Evolutionary conservation across 1,140 invertebrate species (phyloP), one percentile per base, ranked within the genome.

Genomic region (Myzus persicae): DNA sequence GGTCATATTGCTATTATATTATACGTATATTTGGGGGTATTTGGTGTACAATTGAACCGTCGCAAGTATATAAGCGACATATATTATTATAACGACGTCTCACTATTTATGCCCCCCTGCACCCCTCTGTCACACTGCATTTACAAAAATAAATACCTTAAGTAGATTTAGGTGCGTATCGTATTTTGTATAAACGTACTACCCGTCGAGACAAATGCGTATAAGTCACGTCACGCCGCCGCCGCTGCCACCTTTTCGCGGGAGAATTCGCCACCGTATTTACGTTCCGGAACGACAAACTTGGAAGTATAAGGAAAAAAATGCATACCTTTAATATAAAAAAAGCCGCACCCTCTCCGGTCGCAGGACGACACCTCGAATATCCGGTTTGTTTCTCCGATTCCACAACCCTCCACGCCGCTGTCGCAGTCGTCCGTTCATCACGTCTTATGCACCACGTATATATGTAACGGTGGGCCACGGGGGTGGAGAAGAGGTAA

Each of bases 341-440:
- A 91, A 46, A 82, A 44, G 46, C 40, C 40, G 31, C 67, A 31
- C 91, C 91, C 44, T 48, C n/a, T 31, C 40, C 40, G 84, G 40
- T 26, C 24, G 82, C 42, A 84, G 67, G 59, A 93, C 46, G 91
- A 93, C 81, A 93, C 91, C 46, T 93, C 44, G 81, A 93, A 93
- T 93, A 93, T 93, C 91, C 91, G 91, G 67, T 81, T 92, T 82
- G 91, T 92, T 81, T 92, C 44, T 82, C 91, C 76, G 44, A 46
- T 91, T 31, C 91, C 46, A 36, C n/a, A 26, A 36, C 11, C 59
- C 31, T 46, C 89, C 40, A 31, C 26, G 18, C 48, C 26, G 4
- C n/a, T n/a, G 36, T 76, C 90, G 31, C 40, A 31, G 42, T 46
- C 44, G 24, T 59, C n/a, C 46, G 76, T 31, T 84, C 48, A 40